Base-by-base conservation (phyloP, 2,113 vertebrate species). In the Cololabis saira region DNA sequence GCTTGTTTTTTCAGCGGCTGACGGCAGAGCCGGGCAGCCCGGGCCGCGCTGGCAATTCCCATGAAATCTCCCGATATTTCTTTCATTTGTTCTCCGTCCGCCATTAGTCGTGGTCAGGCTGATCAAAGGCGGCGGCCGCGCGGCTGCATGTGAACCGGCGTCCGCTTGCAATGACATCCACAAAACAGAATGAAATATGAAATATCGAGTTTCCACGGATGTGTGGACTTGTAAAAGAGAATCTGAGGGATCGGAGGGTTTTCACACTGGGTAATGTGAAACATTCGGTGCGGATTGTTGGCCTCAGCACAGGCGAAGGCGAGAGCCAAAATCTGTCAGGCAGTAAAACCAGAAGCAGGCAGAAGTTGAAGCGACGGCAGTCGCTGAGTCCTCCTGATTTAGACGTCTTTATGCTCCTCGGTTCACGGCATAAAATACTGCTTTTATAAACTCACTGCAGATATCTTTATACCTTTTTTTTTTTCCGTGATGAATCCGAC, bases 161-260 rank as follows among this genome's bases (percentile, higher is more conserved):
- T 98, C 95, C 95, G 53, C 90, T 97, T 93, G 93, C 95, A 94
- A 95, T 97, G 96, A 98, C 96, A 96, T 96, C 93, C 95, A 93
- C 96, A 95, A 96, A 97, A 95, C 95, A 99, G 96, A 98, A 98
- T 99, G 97, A 98, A 98, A 99, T 99, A 99, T 99, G 97, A 98
- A 99, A 98, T 96, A 98, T 99, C 96, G 88, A 93, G 95, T 99
- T 99, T 98, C 97, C 92, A 74, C 83, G 95, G 95, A 95, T 97
- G 96, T 92, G 94, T 94, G 95, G 95, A 95, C 96, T 97, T 98
- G 96, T 98, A 97, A 98, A 96, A 87, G 94, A 84, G 97, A 96
- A 96, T 93, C 93, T 92, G 93, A 96, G 96, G 95, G 95, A 95
- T 93, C 96, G 95, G 95, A 96, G 95, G 93, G 94, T 96, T 98